Evolutionary conservation across 1,140 invertebrate species (phyloP).

Genomic region (Luehdorfia chinensis): DNA sequence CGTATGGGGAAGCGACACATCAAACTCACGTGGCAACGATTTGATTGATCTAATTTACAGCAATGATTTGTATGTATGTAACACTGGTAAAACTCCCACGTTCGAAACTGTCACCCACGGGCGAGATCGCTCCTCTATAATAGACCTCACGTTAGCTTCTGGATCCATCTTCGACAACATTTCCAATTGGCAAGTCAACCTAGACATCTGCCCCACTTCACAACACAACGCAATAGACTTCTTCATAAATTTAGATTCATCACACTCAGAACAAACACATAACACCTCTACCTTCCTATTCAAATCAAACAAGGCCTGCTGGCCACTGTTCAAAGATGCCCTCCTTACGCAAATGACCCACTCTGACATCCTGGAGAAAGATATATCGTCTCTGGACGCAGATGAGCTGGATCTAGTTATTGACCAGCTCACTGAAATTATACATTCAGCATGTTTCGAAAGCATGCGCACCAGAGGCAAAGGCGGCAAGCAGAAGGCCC

Average conservation of each 20-base stretch:
- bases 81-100: too few species aligned
- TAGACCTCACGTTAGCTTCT: too few species aligned
- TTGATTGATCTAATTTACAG: too few species aligned
- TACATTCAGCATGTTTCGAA: conserved; percentile 1
- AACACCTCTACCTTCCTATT: background rate
- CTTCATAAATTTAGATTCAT: background rate
- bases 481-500: background rate
- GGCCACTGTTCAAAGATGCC: conserved; percentile 1
- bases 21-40: too few species aligned
- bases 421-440: background rate
- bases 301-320: conserved; percentile 1
- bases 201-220: conserved; percentile 12
- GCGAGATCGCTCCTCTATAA: too few species aligned
- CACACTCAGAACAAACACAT: background rate
- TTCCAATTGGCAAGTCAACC: conserved; percentile 18
- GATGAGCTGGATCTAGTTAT: conserved; percentile 1
- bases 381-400: background rate
- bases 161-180: too few species aligned
- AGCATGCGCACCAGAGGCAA: background rate
- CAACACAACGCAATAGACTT: conserved; percentile 22
- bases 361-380: background rate
- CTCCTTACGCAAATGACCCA: background rate
- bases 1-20: too few species aligned
- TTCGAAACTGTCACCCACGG: too few species aligned
- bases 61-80: too few species aligned